A percentile compares a stretch with the other conserved stretches of the same genome.
phyloP scores from a whole-genome alignment of 2,888 invertebrate species.

The Ceramica pisi region DNA sequence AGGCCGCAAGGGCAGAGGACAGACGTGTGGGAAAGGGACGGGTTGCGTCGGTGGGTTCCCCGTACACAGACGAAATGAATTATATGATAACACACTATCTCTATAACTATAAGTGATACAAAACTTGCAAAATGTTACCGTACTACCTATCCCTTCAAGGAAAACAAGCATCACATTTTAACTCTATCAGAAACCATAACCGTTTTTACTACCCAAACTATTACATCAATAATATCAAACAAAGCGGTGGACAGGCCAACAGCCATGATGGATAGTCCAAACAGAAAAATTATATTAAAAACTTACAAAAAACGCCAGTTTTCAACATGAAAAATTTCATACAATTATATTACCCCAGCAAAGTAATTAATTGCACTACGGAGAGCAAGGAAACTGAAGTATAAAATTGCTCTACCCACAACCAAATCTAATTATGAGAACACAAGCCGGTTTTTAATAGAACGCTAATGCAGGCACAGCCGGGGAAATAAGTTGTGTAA shows the following conservation, averaged over 20 bases:
- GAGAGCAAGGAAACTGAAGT: slow-evolving; percentile 49
- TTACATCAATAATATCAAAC: slow-evolving; percentile 10
- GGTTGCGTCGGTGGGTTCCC: no score
- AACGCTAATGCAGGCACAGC: slow-evolving; percentile 43
- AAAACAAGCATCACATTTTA: background rate
- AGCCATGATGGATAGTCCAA: slow-evolving; percentile 15
- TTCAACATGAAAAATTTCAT: slow-evolving; percentile 50
- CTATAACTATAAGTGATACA: no score
- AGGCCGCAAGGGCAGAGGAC: no score
- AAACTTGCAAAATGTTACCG: no score
- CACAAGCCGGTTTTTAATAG: slow-evolving; percentile 66
- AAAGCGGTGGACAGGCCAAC: slow-evolving; percentile 6
- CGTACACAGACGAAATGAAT: no score
- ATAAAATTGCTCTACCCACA: slow-evolving; percentile 60
- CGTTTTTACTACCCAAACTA: background rate
- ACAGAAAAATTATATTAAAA: slow-evolving; percentile 9
- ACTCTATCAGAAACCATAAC: background rate
- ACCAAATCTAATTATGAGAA: slow-evolving; percentile 65
- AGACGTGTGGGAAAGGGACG: no score
- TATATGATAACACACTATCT: no score
- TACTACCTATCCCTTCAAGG: no score
- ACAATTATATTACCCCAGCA: slow-evolving; percentile 58
- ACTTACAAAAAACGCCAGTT: slow-evolving; percentile 24
- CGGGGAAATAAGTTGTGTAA: slow-evolving; percentile 45
- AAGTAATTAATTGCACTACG: slow-evolving; percentile 66